phyloP scores from a whole-genome alignment of 2,113 vertebrate species.

The Tachysurus fulvidraco region DNA sequence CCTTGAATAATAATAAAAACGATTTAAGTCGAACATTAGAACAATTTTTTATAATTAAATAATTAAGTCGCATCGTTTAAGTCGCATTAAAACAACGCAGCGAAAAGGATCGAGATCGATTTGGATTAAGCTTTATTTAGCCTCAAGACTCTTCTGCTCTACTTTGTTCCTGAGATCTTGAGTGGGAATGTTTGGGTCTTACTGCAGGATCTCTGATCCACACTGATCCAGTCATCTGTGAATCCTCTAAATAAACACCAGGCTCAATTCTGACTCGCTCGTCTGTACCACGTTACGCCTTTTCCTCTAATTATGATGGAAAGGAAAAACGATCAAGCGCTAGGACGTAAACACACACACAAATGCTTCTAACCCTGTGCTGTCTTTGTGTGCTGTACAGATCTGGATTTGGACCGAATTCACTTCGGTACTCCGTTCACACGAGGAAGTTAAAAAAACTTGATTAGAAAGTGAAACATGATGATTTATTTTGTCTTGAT shows the following conservation, averaged over 20 bases:
- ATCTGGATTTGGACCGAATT: neutral
- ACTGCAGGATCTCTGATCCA: neutral
- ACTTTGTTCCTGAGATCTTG: neutral
- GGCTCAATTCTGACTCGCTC: neutral
- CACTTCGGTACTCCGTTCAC: neutral
- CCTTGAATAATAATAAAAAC: too few species aligned
- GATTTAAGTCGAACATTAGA: too few species aligned
- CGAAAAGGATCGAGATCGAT: too few species aligned
- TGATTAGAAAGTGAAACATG: neutral
- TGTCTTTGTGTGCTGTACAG: neutral
- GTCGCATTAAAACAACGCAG: neutral
- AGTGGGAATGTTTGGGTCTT: neutral
- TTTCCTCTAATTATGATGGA: neutral
- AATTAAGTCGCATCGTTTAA: neutral
- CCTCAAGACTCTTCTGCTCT: neutral
- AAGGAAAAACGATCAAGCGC: neutral
- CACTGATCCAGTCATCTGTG: neutral
- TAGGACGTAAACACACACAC: neutral
- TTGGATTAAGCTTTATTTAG: too few species aligned
- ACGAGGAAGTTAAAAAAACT: neutral
- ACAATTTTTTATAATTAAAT: too few species aligned
- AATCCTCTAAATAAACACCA: neutral
- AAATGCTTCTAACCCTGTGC: neutral
- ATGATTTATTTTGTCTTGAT: too few species aligned
- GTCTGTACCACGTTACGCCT: neutral